Conservation (phyloP, 2,113 vertebrate species). For the Daubentonia madagascariensis region DNA sequence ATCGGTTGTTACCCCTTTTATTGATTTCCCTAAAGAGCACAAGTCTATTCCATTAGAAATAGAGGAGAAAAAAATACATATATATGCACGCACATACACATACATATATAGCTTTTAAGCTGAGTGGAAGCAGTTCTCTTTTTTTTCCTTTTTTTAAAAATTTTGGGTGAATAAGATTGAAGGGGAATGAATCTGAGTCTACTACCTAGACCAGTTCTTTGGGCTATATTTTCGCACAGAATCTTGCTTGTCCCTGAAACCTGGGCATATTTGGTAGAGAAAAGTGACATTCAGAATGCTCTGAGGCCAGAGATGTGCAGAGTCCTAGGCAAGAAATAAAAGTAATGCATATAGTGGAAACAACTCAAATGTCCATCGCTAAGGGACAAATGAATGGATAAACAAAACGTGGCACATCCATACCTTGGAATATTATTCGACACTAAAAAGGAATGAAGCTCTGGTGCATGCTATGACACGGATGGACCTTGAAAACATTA, state of each 20-base stretch:
- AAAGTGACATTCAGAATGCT: background rate
- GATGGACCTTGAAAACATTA: background rate
- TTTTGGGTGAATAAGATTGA: background rate
- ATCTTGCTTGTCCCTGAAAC: background rate
- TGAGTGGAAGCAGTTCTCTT: background rate
- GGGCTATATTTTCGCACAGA: background rate
- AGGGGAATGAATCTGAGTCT: background rate
- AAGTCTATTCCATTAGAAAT: slow-evolving; percentile 64
- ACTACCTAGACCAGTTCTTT: background rate
- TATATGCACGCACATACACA: background rate
- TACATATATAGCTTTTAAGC: slow-evolving; percentile 1
- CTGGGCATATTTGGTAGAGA: background rate
- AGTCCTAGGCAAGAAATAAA: background rate
- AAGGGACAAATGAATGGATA: no score
- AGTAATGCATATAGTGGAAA: fast-evolving
- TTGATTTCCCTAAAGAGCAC: slow-evolving; percentile 74
- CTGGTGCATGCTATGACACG: fast-evolving
- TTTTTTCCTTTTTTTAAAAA: background rate
- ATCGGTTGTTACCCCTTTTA: slow-evolving; percentile 64
- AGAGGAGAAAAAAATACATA: background rate
- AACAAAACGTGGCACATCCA: fast-evolving
- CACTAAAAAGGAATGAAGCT: no score
- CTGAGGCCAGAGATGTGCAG: background rate
- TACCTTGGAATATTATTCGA: fast-evolving
- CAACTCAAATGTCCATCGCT: background rate